Evolutionary conservation across 2,113 vertebrate genomes (phyloP).

Genomic region (Xiphophorus maculatus): DNA sequence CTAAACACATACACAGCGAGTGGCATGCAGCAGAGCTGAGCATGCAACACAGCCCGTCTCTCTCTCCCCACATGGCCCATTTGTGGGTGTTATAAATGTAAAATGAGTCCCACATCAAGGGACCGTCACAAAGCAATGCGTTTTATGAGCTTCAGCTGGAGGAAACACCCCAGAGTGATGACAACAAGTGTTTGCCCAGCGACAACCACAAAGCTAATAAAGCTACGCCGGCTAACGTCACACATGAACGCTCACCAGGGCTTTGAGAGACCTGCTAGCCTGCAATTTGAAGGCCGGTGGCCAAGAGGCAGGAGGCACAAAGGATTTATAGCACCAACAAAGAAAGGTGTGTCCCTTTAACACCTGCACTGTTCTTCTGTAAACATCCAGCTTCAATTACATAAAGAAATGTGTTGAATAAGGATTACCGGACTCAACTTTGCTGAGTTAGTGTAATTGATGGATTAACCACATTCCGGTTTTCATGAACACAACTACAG

Average conservation of each 20-base stretch:
- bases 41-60: constrained; percentile 45
- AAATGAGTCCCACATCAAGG: constrained; percentile 73
- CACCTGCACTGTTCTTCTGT: not conserved
- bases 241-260: constrained; percentile 52
- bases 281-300: constrained; percentile 23
- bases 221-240: constrained; percentile 69
- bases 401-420: constrained; percentile 19
- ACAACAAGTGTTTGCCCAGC: constrained; percentile 71
- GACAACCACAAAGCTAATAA: constrained; percentile 72
- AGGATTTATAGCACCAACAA: constrained; percentile 14
- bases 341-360: constrained; percentile 1
- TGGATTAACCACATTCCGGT: constrained; percentile 14
- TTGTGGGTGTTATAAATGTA: constrained; percentile 63
- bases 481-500: not conserved
- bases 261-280: constrained; percentile 27
- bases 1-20: constrained; percentile 11
- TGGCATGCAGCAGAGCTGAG: constrained; percentile 13
- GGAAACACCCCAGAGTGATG: constrained; percentile 79
- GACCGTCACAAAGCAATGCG: constrained; percentile 67
- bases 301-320: not conserved
- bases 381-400: not conserved
- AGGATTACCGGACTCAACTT: constrained; percentile 14
- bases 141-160: constrained; percentile 73
- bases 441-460: not conserved
- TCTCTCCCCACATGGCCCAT: constrained; percentile 45